phyloP scores from a whole-genome alignment of 1,140 invertebrate species.

The Lethrus apterus region DNA sequence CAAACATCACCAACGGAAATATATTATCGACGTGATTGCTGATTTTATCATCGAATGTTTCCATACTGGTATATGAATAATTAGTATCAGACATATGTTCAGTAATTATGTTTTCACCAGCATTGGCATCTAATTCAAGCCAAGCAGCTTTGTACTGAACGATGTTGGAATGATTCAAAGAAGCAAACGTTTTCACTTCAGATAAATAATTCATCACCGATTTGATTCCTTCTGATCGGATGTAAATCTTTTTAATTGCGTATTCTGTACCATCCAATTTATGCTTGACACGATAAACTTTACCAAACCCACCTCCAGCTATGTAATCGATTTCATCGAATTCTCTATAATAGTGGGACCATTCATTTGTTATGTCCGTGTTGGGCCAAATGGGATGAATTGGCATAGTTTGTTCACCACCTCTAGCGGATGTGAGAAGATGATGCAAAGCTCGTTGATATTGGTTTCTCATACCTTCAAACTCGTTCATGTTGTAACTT shows the following conservation, averaged over 20 bases:
- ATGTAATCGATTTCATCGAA: constrained; percentile 68
- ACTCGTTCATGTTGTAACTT: constrained; percentile 56
- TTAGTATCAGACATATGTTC: background rate
- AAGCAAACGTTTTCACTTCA: constrained; percentile 74
- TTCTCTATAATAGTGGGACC: constrained; percentile 63
- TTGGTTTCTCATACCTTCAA: constrained; percentile 55
- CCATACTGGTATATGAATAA: background rate
- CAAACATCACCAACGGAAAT: background rate
- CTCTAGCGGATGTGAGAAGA: constrained; percentile 49
- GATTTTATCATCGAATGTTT: background rate
- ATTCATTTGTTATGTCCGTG: constrained; percentile 41
- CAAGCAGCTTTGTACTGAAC: constrained; percentile 79
- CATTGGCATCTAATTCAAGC: constrained; percentile 51
- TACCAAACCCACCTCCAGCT: constrained; percentile 68
- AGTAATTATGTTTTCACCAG: constrained; percentile 17
- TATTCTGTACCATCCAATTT: constrained; percentile 68
- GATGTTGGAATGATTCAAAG: constrained; percentile 71
- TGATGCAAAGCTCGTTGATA: constrained; percentile 56
- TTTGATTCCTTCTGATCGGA: constrained; percentile 53
- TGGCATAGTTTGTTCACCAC: constrained; percentile 43
- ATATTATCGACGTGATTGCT: background rate
- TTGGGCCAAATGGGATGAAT: constrained; percentile 44
- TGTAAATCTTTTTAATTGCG: constrained; percentile 73
- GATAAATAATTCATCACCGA: constrained; percentile 54
- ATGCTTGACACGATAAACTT: constrained; percentile 54